Percentiles rank a stretch among this genome's conserved stretches.
Evolutionary conservation across 2,888 invertebrate genomes (phyloP).

Genomic region (Craniophora ligustri): DNA sequence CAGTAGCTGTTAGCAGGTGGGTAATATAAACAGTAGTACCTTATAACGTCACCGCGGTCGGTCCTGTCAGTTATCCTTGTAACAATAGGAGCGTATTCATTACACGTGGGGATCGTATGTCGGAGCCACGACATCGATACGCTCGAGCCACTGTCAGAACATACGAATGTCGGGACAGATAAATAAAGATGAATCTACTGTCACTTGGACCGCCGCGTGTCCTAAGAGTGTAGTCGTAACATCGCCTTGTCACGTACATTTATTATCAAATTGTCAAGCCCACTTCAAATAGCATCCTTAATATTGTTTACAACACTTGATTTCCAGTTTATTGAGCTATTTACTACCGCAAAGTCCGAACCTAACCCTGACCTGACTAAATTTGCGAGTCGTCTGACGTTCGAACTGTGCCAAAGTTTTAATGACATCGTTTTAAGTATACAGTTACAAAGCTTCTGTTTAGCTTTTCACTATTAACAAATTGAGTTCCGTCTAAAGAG

Average conservation of each 20-base stretch:
- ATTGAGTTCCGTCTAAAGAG: slow-evolving; percentile 8
- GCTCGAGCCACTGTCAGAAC: slow-evolving; percentile 38
- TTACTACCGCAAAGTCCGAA: slow-evolving; percentile 7
- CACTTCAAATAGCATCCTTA: slow-evolving; percentile 15
- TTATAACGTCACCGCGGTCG: slow-evolving; percentile 29
- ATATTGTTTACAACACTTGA: slow-evolving; percentile 14
- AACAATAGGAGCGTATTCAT: slow-evolving; percentile 75
- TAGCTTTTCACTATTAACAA: slow-evolving; percentile 7
- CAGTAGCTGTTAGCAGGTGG: slow-evolving; percentile 33
- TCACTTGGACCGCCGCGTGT: slow-evolving; percentile 50
- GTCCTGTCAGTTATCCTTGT: slow-evolving; percentile 63
- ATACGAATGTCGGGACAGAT: slow-evolving; percentile 31
- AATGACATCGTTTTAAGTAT: slow-evolving; percentile 7
- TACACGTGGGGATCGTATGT: slow-evolving; percentile 70
- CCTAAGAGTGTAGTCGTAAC: slow-evolving; percentile 19
- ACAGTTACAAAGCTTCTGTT: slow-evolving; percentile 31
- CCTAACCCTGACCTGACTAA: background rate
- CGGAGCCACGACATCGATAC: slow-evolving; percentile 58
- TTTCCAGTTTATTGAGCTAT: background rate
- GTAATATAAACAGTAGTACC: slow-evolving; percentile 31
- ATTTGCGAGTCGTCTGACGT: slow-evolving; percentile 16
- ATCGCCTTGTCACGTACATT: slow-evolving; percentile 7
- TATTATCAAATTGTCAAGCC: slow-evolving; percentile 6
- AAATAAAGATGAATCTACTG: slow-evolving; percentile 53
- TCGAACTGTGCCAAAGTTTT: slow-evolving; percentile 16